Conservation (phyloP, 2,113 vertebrate genomes). For the Excalfactoria chinensis region DNA sequence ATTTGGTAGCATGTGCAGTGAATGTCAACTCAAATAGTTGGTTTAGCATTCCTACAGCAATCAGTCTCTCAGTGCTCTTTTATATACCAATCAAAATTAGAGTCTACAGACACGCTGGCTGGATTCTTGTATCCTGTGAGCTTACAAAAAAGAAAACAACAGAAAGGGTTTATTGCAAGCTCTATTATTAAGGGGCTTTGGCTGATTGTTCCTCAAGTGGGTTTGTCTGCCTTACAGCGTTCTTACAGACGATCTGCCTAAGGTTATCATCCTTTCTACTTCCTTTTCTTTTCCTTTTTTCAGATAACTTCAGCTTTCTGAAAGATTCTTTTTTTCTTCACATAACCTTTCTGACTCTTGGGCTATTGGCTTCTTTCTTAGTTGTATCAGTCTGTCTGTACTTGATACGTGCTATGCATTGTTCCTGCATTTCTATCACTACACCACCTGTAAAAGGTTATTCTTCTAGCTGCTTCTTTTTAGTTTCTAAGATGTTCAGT, state of each 20-base stretch:
- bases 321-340: background rate
- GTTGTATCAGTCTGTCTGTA: background rate
- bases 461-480: background rate
- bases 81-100: background rate
- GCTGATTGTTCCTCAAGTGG: background rate
- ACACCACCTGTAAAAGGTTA: background rate
- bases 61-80: background rate
- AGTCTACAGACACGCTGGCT: background rate
- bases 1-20: background rate
- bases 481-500: background rate
- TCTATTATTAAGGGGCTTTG: background rate
- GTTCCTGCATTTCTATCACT: background rate
- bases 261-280: background rate
- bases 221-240: background rate
- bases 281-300: background rate
- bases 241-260: background rate
- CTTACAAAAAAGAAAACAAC: background rate
- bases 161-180: background rate
- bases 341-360: background rate
- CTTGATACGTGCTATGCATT: background rate
- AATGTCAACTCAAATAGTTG: background rate
- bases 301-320: background rate
- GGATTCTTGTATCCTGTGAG: background rate
- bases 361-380: background rate
- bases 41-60: background rate